Base-by-base conservation (phyloP, 2,888 invertebrate species). In the Ochropacha duplaris region DNA sequence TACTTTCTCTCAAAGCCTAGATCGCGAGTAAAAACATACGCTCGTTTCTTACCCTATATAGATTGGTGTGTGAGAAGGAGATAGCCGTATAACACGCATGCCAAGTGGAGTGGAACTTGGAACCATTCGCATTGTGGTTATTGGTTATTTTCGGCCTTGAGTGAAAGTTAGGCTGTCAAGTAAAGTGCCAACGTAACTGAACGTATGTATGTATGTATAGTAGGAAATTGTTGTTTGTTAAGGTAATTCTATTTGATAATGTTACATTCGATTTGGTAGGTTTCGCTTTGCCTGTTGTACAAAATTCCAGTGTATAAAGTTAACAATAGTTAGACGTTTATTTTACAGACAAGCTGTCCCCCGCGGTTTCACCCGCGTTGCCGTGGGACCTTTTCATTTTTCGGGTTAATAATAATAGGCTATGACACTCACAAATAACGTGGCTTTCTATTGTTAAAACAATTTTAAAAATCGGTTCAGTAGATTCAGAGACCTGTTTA, bases 111-210 rank as follows among this genome's bases (percentile, higher is more conserved):
- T 79, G 72, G 78, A 80, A 81, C 79, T 60, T 65, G 65, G 61
- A 50, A 58, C 19, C 52, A 34, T 31, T 31, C 31, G 31, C 52
- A 31, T 31, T 52, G 31, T 52, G 28, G 31, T 71, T 78, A 81
- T 80, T 78, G 78, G 81, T 76, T 81, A 84, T 82, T 83, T 82
- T 84, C 86, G 88, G 87, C 89, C 86, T 86, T 86, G 83, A 78
- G 90, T 81, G 90, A 90, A 90, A 90, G 90, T 87, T 74, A 62
- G 68, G 19, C 12, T 31, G 31, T 34, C 19, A 19, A 22, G 8
- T 19, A 16, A 31, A 26, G 52, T 52, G 22, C 49, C 49, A 31
- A 19, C 34, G 22, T 34, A 52, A 52, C 14, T 19, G 22, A 22
- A n/a, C 16, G 52, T 12, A 52, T 11, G 31, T 52, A 16, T 16